Evolutionary conservation across 2,113 vertebrate species (phyloP).

Genomic region (Crotophaga sulcirostris): DNA sequence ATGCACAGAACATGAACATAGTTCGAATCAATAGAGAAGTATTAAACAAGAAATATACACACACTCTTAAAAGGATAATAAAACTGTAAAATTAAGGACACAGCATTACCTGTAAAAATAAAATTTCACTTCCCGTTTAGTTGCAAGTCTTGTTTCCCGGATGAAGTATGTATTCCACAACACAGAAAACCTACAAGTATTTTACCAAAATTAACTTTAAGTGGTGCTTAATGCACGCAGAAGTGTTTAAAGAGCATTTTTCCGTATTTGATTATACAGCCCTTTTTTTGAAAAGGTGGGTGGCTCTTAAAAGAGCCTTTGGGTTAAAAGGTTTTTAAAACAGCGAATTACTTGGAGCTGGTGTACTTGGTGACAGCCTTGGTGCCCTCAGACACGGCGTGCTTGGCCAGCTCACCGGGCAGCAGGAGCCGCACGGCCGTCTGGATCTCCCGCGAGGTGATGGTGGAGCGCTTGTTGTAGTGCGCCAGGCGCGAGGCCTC

Average conservation of each 20-base stretch:
- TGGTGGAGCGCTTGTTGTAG: slow-evolving; percentile 80
- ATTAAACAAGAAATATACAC: accelerated
- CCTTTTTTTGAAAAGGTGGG: background rate
- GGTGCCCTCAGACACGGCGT: slow-evolving; percentile 85
- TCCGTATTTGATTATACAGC: background rate
- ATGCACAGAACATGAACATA: accelerated
- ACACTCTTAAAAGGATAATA: too few relatives aligned
- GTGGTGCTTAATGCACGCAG: too few relatives aligned
- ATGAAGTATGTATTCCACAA: accelerated
- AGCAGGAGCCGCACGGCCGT: slow-evolving; percentile 72
- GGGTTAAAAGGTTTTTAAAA: slow-evolving; percentile 66
- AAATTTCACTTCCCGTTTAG: too few relatives aligned
- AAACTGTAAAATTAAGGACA: background rate
- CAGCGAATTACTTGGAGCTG: slow-evolving; percentile 40
- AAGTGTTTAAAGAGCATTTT: background rate
- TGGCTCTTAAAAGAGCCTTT: slow-evolving; percentile 63
- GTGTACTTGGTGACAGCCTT: slow-evolving; percentile 86
- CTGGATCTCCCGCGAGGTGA: slow-evolving; percentile 84
- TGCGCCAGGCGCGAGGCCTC: slow-evolving; percentile 75
- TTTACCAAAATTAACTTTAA: too few relatives aligned
- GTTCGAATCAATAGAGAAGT: accelerated
- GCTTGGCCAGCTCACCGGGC: background rate
- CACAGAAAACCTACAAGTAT: accelerated
- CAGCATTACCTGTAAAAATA: accelerated
- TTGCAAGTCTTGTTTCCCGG: accelerated